Conservation (phyloP, 2,113 vertebrate genomes). For the Notechis scutatus region DNA sequence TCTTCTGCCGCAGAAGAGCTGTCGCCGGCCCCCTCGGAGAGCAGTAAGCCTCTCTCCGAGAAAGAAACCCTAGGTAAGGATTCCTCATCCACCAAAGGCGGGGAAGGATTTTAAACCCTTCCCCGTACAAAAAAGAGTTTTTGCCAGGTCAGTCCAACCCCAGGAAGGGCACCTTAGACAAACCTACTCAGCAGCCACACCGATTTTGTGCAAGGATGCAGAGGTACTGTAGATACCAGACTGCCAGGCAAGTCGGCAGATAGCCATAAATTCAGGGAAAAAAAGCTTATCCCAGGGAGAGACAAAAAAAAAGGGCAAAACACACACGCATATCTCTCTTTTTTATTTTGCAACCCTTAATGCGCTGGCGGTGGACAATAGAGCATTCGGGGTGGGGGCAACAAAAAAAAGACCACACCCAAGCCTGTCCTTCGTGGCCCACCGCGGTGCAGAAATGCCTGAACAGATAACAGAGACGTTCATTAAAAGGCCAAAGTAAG, state of each 20-base stretch:
- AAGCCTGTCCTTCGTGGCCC: conserved; percentile 32
- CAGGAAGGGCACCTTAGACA: conserved; percentile 59
- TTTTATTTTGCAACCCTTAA: conserved; percentile 56
- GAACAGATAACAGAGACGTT: conserved; percentile 76
- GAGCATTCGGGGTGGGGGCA: conserved; percentile 11
- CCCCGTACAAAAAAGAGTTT: conserved; percentile 36
- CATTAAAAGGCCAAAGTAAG: conserved; percentile 81
- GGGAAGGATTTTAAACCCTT: conserved; percentile 17
- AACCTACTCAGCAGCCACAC: conserved; percentile 74
- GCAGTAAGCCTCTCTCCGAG: conserved; percentile 81
- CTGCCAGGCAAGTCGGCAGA: background rate
- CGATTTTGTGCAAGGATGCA: conserved; percentile 74
- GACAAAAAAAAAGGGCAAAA: background rate
- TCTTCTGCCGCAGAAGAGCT: conserved; percentile 88
- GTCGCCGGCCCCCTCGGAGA: conserved; percentile 86
- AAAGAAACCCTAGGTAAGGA: conserved; percentile 87
- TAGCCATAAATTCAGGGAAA: background rate
- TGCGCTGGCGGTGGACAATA: conserved; percentile 38
- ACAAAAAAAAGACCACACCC: background rate
- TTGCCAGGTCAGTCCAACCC: background rate
- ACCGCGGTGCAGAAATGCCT: conserved; percentile 63
- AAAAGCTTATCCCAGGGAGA: background rate
- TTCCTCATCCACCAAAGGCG: background rate
- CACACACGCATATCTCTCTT: conserved; percentile 7
- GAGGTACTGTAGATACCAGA: conserved; percentile 55